Percentiles rank a stretch among this genome's conserved stretches.
Conservation (phyloP, 2,113 vertebrate genomes). For the Trachemys scripta region DNA sequence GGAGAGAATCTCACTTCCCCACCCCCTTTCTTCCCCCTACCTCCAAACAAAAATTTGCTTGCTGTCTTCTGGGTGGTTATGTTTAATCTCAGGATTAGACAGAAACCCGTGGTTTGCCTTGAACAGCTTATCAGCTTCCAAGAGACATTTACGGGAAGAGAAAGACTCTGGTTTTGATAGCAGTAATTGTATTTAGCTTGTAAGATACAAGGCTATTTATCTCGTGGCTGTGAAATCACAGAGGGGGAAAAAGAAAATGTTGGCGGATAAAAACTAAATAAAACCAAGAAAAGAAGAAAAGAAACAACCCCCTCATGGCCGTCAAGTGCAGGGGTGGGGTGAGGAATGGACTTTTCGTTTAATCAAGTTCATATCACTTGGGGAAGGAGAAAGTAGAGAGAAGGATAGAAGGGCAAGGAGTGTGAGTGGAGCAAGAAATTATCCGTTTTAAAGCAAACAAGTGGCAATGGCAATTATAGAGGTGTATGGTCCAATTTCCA, state of each 20-base stretch:
- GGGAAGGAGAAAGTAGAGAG: neutral
- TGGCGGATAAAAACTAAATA: constrained; percentile 73
- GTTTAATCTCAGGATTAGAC: constrained; percentile 85
- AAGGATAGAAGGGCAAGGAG: neutral
- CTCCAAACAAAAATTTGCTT: constrained; percentile 46
- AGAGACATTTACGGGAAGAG: constrained; percentile 81
- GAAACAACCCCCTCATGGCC: neutral
- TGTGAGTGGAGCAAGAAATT: constrained; percentile 11
- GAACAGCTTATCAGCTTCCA: constrained; percentile 84
- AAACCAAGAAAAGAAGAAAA: constrained; percentile 26
- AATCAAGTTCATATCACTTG: constrained; percentile 3
- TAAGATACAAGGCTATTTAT: constrained; percentile 85
- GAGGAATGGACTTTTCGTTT: constrained; percentile 34
- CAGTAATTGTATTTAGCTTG: constrained; percentile 88
- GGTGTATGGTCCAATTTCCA: neutral
- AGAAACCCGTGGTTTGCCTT: constrained; percentile 76
- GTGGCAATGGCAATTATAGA: neutral
- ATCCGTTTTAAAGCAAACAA: constrained; percentile 1
- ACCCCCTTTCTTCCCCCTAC: neutral
- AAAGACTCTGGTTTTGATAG: constrained; percentile 84
- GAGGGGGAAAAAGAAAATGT: constrained; percentile 60
- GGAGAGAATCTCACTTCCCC: constrained; percentile 52
- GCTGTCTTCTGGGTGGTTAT: constrained; percentile 76
- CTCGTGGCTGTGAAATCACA: constrained; percentile 77
- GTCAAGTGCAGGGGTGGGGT: neutral